Base-by-base conservation (phyloP, 1,140 invertebrate species). In the Medauroidea extradentata region DNA sequence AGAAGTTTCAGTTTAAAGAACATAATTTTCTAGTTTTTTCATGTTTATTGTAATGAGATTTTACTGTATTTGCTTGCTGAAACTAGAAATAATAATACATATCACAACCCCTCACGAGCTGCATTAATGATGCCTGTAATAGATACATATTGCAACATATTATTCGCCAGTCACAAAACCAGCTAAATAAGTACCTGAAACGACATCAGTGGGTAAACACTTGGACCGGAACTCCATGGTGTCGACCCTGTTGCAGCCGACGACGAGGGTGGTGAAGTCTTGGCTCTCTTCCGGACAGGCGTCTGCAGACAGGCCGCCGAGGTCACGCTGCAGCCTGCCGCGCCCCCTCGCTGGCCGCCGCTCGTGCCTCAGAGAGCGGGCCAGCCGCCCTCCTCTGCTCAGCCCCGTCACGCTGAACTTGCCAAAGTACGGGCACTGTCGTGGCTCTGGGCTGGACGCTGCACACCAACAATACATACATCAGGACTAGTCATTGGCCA, bases 221-320 rank as follows among this genome's bases (percentile, higher is more conserved):
- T 83, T 79, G 27, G 83, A 83, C 61, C 82, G 81, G 69, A 90
- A 84, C 70, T 89, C 85, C 76, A 90, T 83, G 25, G 82, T 83
- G 71, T 90, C 86, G 61, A 81, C 79, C 7, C 76, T 78, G n/a
- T 79, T 83, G 68, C 87, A 89, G 11, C 86, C 86, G 27, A 89
- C 79, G 58, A 80, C 80, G 14, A 86, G 78, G 64, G 80, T 83
- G 48, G 82, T 80, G 67, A 83, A 81, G 34, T 76, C 75, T 27
- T 74, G 29, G 29, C 29, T 71, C 1, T 73, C 67, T 66, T 72
- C 72, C 64, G 65, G 77, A 63, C 74, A 72, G 27, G 70, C 52
- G 34, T 71, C 64, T 51, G 63, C 63, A 2, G 57, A 56, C 1
- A 58, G 64, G 23, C 53, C 69, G 14, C 54, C 57, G 27, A 64